Base-by-base conservation (phyloP, 2,113 vertebrate genomes). In the Ornithorhynchus anatinus region DNA sequence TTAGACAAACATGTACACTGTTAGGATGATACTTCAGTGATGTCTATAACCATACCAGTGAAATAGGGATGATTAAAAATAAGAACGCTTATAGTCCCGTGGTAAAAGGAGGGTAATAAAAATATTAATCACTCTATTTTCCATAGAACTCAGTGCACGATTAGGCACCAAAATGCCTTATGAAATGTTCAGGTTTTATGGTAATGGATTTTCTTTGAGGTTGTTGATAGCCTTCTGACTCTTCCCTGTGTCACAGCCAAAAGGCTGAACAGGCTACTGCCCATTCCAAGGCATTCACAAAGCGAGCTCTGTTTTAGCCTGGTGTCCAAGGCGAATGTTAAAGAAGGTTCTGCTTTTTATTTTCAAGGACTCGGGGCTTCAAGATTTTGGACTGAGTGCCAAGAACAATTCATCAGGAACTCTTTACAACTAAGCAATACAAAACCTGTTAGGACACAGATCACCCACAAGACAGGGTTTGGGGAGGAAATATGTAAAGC, bases 331-430 rank as follows among this genome's bases (percentile, higher is more conserved):
- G 72, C 80, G 69, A 45, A 72, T 75, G 12, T 83, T 72, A 88
- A 22, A 84, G 84, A 86, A 90, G 87, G 90, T 75, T 93, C 91
- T 92, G 92, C 83, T 93, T 95, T 94, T 94, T 91, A 89, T 86
- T 93, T 89, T 80, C 74, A 60, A 72, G 84, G 88, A 83, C 86
- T 79, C 7, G 3, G 80, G 81, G 88, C 93, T 94, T 93, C 90
- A 92, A 89, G 91, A 43, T 82, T 91, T 89, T 86, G 77, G 91
- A 92, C 62, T 81, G 84, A 86, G 79, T 90, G 92, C 92, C 90
- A 93, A 91, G 88, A 92, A 38, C 90, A 92, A 94, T 92, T 90
- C 68, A 91, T 93, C 90, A 91, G 74, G 77, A 90, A 79, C 0
- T n/a, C 89, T 92, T 90, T 90, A 91, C 90, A 91, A 68, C 82